Base-by-base conservation (phyloP, 1,140 invertebrate species). In the Amphibalanus amphitrite region DNA sequence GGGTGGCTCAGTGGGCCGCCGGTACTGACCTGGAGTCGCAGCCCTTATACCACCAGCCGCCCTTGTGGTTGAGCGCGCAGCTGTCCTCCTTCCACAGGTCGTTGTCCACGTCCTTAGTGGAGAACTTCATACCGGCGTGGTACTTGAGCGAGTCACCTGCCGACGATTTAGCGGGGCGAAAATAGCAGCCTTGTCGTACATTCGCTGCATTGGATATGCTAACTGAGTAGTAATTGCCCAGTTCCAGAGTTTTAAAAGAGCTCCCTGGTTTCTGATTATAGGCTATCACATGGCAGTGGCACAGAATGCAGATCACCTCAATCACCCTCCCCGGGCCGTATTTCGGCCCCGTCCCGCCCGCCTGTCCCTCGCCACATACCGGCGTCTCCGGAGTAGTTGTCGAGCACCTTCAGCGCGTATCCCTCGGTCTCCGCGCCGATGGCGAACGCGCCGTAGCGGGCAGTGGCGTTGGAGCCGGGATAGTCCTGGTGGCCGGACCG, bases 41-140 rank as follows among this genome's bases (percentile, higher is more conserved):
- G 10, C 77, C 77, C 71, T 83, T 84, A 74, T 86, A 88, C 87
- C 87, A 88, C 78, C 86, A 87, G 3, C 84, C 86, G 8, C 84
- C 85, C 68, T 80, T 82, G 71, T 86, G 86, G 67, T 84, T 82
- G 68, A 83, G 77, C 0, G 88, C 88, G 78, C 89, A 91, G 71
- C 85, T 85, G n/a, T 86, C 86, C 28, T 88, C 87, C 38, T 82
- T 81, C 78, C 85, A 86, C 17, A 83, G 83, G 76, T 91, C 89
- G 76, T 90, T 87, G 77, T 91, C 89, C 28, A 81, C 78, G 72
- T 91, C 89, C 59, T 82, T 80, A 0, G 89, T 89, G 59, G 87
- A 89, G 78, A 90, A 91, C 77, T 85, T 85, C 77, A 86, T 85
- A 0, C 85, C 86, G 29, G 88, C 86, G 75, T 90, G 89, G 69